Evolutionary conservation across 2,888 invertebrate species (phyloP).

Genomic region (Kryphioiulus occultus): DNA sequence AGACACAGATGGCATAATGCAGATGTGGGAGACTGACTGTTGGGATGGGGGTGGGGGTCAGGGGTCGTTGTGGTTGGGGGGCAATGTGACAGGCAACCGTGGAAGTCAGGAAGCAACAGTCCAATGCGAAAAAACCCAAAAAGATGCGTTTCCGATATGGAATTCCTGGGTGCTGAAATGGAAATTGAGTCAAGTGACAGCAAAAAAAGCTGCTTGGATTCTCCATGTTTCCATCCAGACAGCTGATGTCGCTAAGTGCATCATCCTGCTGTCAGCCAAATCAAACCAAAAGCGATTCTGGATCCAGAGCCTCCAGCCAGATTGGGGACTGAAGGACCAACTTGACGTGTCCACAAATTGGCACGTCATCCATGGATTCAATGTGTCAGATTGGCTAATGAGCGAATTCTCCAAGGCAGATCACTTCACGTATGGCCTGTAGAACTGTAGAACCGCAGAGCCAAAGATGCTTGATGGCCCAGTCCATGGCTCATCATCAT

Average conservation of each 20-base stretch:
- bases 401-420: too few relatives aligned
- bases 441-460: too few relatives aligned
- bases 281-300: neutral
- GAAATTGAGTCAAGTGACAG: conserved; percentile 8
- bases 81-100: neutral
- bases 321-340: neutral
- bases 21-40: neutral
- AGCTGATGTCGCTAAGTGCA: neutral
- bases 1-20: neutral
- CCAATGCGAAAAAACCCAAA: neutral
- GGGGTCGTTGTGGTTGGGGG: neutral
- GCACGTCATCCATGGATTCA: neutral
- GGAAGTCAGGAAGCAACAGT: neutral
- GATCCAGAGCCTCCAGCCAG: neutral
- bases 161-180: neutral
- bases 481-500: too few relatives aligned
- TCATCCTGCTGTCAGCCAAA: conserved; percentile 1
- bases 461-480: too few relatives aligned
- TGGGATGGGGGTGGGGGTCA: neutral
- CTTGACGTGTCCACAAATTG: neutral
- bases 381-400: too few relatives aligned
- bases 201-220: neutral
- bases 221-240: neutral
- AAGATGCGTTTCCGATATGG: neutral
- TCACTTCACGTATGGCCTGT: too few relatives aligned